A percentile compares a stretch with the other conserved stretches of the same genome.
These are phyloP conservation scores for Cephalopholis sonnerati DNA, from an alignment of 2,113 vertebrate species.

Conservation along the genomic window DNA sequence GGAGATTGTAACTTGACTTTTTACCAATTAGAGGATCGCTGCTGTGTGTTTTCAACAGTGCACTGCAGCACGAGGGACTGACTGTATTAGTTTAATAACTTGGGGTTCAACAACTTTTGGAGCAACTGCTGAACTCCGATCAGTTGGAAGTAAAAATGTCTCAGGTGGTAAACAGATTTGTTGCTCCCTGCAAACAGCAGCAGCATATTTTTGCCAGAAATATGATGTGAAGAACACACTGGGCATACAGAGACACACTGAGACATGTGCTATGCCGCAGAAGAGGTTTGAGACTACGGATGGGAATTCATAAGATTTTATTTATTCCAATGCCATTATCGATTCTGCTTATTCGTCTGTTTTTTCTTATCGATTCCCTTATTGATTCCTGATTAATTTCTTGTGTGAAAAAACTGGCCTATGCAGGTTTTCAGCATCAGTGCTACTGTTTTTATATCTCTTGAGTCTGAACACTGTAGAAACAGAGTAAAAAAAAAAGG, in stretches of 20 bases:
- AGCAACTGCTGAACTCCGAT: not conserved
- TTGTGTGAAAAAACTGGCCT: too few species aligned
- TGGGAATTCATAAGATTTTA: too few species aligned
- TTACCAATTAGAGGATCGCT: not conserved
- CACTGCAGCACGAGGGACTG: not conserved
- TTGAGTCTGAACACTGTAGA: too few species aligned
- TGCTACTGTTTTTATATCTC: too few species aligned
- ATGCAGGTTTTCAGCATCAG: too few species aligned
- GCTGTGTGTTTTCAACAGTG: not conserved
- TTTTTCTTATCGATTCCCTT: too few species aligned
- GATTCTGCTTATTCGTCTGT: too few species aligned
- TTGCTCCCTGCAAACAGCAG: not conserved
- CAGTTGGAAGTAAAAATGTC: not conserved
- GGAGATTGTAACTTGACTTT: not conserved
- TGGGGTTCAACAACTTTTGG: slow-evolving; percentile 5
- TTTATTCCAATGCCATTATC: too few species aligned
- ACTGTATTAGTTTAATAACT: not conserved
- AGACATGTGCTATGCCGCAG: not conserved
- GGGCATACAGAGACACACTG: not conserved
- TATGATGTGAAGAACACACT: not conserved
- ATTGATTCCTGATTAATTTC: too few species aligned
- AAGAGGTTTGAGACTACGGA: not conserved
- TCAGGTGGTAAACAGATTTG: slow-evolving; percentile 24
- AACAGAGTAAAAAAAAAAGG: too few species aligned
- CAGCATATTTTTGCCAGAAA: not conserved